Evolutionary conservation across 2,113 vertebrate genomes (phyloP).

Genomic region (Crypturellus undulatus): DNA sequence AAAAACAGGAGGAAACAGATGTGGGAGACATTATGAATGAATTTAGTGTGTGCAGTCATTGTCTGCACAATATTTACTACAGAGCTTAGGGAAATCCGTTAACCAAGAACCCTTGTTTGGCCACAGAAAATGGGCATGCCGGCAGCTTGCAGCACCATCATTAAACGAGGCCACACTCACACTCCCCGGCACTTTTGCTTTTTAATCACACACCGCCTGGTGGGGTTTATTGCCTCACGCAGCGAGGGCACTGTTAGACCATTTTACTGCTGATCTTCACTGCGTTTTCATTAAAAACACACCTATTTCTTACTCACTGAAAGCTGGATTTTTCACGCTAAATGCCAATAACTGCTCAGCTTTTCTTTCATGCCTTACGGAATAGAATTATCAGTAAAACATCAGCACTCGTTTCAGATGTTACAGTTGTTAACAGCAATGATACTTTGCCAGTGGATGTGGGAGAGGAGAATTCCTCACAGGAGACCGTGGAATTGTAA

Average conservation of each 20-base stretch:
- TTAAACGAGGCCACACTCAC: background rate
- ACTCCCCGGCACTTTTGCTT: constrained; percentile 15
- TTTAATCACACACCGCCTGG: background rate
- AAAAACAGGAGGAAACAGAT: constrained; percentile 84
- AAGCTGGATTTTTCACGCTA: background rate
- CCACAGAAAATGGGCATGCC: constrained; percentile 48
- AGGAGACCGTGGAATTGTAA: background rate
- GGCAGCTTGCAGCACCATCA: background rate
- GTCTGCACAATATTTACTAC: constrained; percentile 51
- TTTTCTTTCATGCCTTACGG: background rate
- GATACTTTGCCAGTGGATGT: background rate
- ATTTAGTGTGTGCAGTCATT: constrained; percentile 46
- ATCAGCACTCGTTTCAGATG: background rate
- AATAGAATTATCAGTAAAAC: background rate
- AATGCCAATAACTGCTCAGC: background rate
- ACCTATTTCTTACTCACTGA: background rate
- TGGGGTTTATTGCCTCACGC: background rate
- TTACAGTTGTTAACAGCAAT: background rate
- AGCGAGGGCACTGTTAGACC: background rate
- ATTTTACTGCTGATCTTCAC: background rate
- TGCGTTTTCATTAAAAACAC: background rate
- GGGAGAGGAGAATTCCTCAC: background rate
- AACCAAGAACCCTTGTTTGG: constrained; percentile 71
- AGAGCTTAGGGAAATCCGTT: constrained; percentile 71
- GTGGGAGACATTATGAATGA: constrained; percentile 77